Evolutionary conservation across 2,797 vertebrate species (phyloP), one percentile per base, ranked within the genome.

Genomic region (Pelochelys cantorii): DNA sequence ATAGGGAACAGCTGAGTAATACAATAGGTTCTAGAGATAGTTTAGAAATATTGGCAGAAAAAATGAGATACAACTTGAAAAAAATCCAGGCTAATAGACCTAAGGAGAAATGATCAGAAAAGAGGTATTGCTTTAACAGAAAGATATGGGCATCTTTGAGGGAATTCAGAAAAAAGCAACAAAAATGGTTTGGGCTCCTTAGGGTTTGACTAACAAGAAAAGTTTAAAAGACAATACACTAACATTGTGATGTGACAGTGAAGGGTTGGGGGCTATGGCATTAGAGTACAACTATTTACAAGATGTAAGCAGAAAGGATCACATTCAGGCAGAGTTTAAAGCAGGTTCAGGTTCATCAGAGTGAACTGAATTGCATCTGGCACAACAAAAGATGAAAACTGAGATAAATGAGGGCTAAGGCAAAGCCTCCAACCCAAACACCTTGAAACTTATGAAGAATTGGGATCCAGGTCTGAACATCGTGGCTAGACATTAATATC

Each of bases 361-460:
- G 83, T 83, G 81, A 88, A 62, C 53, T 92, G 86, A 62, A n/a
- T 77, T 81, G 37, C 89, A 90, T 93, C 84, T 84, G 90, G 75
- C 79, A 62, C 75, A 81, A 3, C 48, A 68, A 82, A 71, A 92
- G 55, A n/a, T 62, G 34, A 2, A 92, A 81, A 85, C 52, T 18
- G 83, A 89, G 17, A 84, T 48, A 68, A 65, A 15, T n/a, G 7
- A 89, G 29, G 79, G 75, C 3, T 53, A 84, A 90, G 85, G 34
- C 53, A 48, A 92, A 92, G 55, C 0, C 0, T 86, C 37, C 89
- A 80, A 93, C 80, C 23, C 52, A 92, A 85, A 79, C 53, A 20
- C 4, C 80, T 34, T 53, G 48, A 5, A 42, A n/a, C 13, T 54
- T 65, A 15, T 62, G 29, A 65, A 65, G 15, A n/a, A 11, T 85